A percentile compares a stretch with the other conserved stretches of the same genome.
phyloP scores from a whole-genome alignment of 2,888 invertebrate genomes.

The Polyploca ridens region DNA sequence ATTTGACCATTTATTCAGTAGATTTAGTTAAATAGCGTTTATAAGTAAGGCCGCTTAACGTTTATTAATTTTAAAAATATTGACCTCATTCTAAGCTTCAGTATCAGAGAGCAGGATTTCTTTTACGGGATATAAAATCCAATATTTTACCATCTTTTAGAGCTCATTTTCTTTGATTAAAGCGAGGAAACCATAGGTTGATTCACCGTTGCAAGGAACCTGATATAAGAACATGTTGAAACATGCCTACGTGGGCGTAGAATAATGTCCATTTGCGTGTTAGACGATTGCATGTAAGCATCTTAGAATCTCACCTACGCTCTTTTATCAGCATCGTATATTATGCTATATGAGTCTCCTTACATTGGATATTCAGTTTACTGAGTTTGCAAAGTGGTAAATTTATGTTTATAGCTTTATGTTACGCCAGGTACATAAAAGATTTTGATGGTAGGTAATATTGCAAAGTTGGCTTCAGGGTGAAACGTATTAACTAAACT shows the following conservation, averaged over 20 bases:
- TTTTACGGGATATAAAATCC: no score
- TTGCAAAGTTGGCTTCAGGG: not conserved
- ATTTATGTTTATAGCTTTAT: not conserved
- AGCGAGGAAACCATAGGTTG: not conserved
- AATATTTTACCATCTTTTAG: no score
- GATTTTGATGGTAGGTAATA: not conserved
- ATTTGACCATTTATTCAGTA: no score
- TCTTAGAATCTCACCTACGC: constrained; percentile 34
- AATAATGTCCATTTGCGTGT: constrained; percentile 32
- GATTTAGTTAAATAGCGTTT: no score
- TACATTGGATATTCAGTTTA: not conserved
- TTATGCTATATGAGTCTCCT: not conserved
- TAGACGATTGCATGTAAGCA: constrained; percentile 28
- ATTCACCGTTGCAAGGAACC: not conserved
- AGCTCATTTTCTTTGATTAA: not conserved
- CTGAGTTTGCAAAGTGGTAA: constrained; percentile 2
- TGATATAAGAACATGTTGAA: constrained; percentile 23
- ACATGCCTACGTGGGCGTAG: constrained; percentile 32
- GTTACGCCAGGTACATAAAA: not conserved
- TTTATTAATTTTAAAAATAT: no score
- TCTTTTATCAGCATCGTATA: constrained; percentile 12
- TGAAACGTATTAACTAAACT: no score
- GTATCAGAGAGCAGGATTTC: no score
- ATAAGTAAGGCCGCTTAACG: no score
- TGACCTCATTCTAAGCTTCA: no score